Conservation (phyloP, 2,797 vertebrate species). For the Lepidocolaptes lacrymiger region DNA sequence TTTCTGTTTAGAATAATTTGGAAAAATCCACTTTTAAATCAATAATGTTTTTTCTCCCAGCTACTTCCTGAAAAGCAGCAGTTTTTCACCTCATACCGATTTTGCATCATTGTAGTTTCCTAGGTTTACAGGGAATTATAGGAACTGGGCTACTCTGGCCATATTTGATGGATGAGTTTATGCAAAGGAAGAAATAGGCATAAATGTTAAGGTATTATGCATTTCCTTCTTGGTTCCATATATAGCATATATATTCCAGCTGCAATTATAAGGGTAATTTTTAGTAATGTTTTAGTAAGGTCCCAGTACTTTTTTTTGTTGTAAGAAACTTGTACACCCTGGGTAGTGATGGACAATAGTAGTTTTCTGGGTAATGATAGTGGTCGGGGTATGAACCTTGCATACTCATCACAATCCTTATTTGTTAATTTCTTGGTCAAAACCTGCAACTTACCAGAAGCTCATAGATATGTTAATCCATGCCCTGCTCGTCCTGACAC, state of each 20-base stretch:
- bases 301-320: neutral
- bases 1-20: neutral
- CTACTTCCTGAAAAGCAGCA: neutral
- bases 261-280: neutral
- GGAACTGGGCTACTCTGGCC: neutral
- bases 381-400: neutral
- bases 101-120: neutral
- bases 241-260: neutral
- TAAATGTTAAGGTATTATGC: neutral
- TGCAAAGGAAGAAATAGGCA: neutral
- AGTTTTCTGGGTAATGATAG: neutral
- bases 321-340: neutral
- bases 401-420: neutral
- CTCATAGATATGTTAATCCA: neutral
- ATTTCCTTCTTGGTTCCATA: neutral
- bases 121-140: neutral
- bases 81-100: neutral
- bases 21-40: neutral
- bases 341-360: neutral
- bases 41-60: neutral
- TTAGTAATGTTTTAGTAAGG: neutral
- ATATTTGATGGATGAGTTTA: neutral
- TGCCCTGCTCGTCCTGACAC: conserved; percentile 1
- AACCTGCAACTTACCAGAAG: neutral
- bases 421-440: conserved; percentile 2